Conservation (phyloP, 2,113 vertebrate genomes). For the Nerophis ophidion region DNA sequence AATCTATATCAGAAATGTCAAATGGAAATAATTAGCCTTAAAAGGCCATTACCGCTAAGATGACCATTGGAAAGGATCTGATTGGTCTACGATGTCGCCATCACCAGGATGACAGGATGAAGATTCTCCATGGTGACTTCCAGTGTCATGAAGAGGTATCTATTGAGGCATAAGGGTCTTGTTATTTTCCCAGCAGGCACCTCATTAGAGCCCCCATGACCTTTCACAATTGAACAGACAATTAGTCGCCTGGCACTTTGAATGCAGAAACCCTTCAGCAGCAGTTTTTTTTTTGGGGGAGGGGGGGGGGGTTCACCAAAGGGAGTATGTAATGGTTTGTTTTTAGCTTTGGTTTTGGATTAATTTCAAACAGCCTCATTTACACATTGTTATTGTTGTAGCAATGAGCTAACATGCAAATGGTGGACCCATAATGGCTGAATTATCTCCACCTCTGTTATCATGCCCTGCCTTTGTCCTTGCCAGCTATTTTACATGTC, state of each 20-base stretch:
- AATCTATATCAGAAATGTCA: too few relatives aligned
- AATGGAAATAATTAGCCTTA: too few relatives aligned
- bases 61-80: background rate
- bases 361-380: too few relatives aligned
- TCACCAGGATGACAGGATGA: conserved; percentile 19
- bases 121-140: conserved; percentile 41
- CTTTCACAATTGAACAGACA: conserved; percentile 58
- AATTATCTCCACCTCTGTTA: conserved; percentile 14
- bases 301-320: too few relatives aligned
- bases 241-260: conserved; percentile 38
- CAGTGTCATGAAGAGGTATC: conserved; percentile 42
- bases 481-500: conserved; percentile 48
- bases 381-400: background rate
- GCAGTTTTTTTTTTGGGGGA: conserved; percentile 32
- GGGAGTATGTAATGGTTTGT: conserved; percentile 19
- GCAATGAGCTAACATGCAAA: background rate
- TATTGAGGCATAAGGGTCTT: conserved; percentile 44
- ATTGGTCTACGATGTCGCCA: background rate
- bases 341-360: conserved; percentile 2
- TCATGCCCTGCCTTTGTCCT: conserved; percentile 36
- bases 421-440: background rate
- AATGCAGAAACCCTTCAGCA: conserved; percentile 53
- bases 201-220: conserved; percentile 63
- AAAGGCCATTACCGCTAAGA: too few relatives aligned
- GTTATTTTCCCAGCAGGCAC: conserved; percentile 61